Base-by-base conservation (phyloP, 2,113 vertebrate species). In the Mustelus asterias region DNA sequence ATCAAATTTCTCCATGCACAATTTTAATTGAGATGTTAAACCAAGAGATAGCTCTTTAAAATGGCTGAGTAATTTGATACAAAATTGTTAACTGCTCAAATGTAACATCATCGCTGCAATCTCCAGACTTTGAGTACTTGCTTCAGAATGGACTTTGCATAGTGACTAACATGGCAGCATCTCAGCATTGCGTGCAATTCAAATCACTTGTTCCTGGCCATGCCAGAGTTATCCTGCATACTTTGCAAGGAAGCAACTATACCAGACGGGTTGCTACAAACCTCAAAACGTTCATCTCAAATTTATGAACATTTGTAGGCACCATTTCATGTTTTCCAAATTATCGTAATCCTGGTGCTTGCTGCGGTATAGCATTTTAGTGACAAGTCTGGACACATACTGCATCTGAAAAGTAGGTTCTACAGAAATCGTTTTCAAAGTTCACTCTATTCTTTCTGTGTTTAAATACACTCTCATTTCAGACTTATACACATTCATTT, bases 341-440 rank as follows among this genome's bases (percentile, higher is more conserved):
- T 93, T 37, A 93, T 3, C 20, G 13, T 92, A 37, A 92, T 63
- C 89, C 33, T 92, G 89, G 86, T 89, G 26, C 48, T n/a, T 63
- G 58, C 88, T 92, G 11, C 4, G 58, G 1, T 8, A 18, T 1
- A 24, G 33, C 89, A 65, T 92, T 92, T 92, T 33, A 37, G 7
- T 22, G 89, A 33, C 33, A 65, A 93, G 60, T 67, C 14, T 67
- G 89, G 60, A 37, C 89, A 37, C 37, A 33, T 37, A 93, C 60
- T 65, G 58, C 60, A 93, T 41, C 89, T 93, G 89, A 93, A 92
- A 60, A 92, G 58, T 92, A 83, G 58, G 29, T 60, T 92, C 88
- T 63, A n/a, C 54, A 60, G 89, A 93, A 93, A 37, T 93, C 18
- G 13, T 33, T 63, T 60, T n/a, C 6, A 63, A n/a, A 80, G 78